Conservation (phyloP, 2,113 vertebrate genomes). For the Hypocryptadius cinnamomeus region DNA sequence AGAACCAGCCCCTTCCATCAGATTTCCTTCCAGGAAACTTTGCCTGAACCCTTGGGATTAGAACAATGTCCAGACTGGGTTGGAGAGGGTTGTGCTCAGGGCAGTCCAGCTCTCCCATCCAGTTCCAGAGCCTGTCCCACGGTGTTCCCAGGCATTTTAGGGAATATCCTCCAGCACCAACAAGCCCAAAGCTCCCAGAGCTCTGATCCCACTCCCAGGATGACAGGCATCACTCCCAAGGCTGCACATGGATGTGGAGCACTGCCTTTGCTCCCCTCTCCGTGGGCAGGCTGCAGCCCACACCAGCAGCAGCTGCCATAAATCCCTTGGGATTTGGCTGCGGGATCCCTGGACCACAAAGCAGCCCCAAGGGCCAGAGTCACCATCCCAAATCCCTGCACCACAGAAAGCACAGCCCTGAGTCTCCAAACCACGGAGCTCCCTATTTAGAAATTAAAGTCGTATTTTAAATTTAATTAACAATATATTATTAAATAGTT, state of each 20-base stretch:
- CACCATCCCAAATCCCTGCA: rapidly evolving
- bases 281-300: neutral
- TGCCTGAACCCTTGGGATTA: neutral
- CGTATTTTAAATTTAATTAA: neutral
- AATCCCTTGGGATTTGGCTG: neutral
- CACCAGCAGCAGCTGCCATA: neutral
- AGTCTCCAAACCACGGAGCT: neutral
- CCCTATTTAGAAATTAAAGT: neutral
- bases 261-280: neutral
- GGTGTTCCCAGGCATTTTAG: rapidly evolving
- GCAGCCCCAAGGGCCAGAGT: neutral
- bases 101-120: neutral
- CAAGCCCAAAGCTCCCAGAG: neutral
- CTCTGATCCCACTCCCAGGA: neutral
- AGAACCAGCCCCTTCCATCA: neutral
- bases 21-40: neutral
- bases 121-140: neutral
- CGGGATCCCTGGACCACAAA: neutral
- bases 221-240: neutral
- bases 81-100: neutral
- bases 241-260: neutral
- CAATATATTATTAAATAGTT: neutral
- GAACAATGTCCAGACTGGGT: neutral
- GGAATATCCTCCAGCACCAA: neutral
- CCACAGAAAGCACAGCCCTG: neutral